Base-by-base conservation (phyloP, 2,797 vertebrate genomes). In the Hafferia zeledoni region DNA sequence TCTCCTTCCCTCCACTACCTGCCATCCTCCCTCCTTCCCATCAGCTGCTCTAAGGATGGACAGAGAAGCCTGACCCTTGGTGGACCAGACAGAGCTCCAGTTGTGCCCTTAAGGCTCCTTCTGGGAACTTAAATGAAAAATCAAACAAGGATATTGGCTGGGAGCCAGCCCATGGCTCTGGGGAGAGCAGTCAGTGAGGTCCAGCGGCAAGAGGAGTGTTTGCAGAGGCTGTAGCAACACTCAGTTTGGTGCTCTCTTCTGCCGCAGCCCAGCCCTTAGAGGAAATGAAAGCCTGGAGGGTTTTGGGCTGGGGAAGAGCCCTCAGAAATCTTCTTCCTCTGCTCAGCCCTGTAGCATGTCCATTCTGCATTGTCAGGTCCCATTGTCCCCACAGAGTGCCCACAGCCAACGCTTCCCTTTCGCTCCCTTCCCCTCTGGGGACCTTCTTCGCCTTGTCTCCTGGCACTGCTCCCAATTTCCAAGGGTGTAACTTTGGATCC, bases 231-330 rank as follows among this genome's bases (percentile, higher is more conserved):
- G 59, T 39, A 53, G 65, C 78, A 79, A 44, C 3, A 13, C 59
- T 78, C 61, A 64, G 43, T n/a, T 69, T 57, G 57, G 52, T 41
- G 60, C 28, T 35, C 41, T 86, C 83, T 69, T 57, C 82, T n/a
- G 76, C n/a, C 2, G 0, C 91, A 75, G 78, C 41, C 64, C 70
- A 75, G 61, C 56, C 30, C 27, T 75, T 50, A 31, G 53, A 81
- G 95, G 94, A 96, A 95, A 86, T 35, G 53, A 83, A 78, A 90
- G 50, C 84, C 56, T 35, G 9, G 56, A 49, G 74, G 68, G 4
- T 49, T 83, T 79, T 17, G 75, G 33, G 10, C 55, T 39, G 24
- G 43, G 59, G 39, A 93, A 71, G 67, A 89, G 13, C 52, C 70
- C 44, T 49, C 11, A 85, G 44, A 69, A 72, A 30, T 60, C 37